Evolutionary conservation across 2,113 vertebrate species (phyloP).

Genomic region (Ranitomeya variabilis): DNA sequence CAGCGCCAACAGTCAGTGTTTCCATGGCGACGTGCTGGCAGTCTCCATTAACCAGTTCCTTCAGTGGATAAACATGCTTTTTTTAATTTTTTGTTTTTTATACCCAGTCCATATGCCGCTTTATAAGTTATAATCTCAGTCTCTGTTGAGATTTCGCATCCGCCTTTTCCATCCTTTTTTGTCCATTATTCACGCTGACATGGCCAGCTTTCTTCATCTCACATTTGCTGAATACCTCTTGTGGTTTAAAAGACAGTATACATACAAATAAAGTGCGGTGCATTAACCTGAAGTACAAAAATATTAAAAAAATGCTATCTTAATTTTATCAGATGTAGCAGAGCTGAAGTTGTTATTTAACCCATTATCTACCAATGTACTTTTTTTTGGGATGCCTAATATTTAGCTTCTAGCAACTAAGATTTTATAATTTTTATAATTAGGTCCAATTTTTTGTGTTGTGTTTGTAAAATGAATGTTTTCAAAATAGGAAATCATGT

Average conservation of each 20-base stretch:
- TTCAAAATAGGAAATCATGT: too few relatives aligned
- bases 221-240: conserved; percentile 76
- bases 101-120: conserved; percentile 85
- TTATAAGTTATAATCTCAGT: conserved; percentile 79
- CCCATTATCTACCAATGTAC: too few relatives aligned
- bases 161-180: conserved; percentile 70
- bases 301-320: conserved; percentile 57
- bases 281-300: neutral
- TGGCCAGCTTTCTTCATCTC: conserved; percentile 80
- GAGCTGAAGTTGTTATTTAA: neutral
- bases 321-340: conserved; percentile 59
- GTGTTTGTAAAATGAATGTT: too few relatives aligned
- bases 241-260: conserved; percentile 80
- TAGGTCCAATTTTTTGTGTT: too few relatives aligned
- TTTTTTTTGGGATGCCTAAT: too few relatives aligned
- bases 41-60: conserved; percentile 86
- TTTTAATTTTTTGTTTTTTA: conserved; percentile 72
- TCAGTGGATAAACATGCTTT: conserved; percentile 84
- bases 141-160: conserved; percentile 81
- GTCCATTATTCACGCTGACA: conserved; percentile 81
- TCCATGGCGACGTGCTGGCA: conserved; percentile 94
- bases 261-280: conserved; percentile 64
- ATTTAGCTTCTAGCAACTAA: too few relatives aligned
- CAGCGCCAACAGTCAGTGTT: conserved; percentile 86
- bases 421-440: too few relatives aligned